phyloP scores from a whole-genome alignment of 2,797 vertebrate genomes.

The Diceros bicornis region DNA sequence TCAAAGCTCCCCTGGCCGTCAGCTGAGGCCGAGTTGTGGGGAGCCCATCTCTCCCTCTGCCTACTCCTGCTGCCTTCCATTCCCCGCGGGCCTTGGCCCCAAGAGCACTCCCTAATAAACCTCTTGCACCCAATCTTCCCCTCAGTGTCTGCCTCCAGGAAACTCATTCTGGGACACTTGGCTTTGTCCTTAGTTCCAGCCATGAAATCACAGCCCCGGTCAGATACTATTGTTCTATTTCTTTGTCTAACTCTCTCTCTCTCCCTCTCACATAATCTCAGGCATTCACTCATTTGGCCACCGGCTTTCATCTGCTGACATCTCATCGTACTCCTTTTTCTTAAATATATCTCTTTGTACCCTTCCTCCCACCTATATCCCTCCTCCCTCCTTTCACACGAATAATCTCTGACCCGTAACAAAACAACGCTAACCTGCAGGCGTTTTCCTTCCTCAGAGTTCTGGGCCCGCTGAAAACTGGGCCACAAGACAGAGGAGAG shows the following conservation, averaged over 20 bases:
- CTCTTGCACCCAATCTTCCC: rapidly evolving
- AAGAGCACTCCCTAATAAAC: not conserved
- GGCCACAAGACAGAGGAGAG: not conserved
- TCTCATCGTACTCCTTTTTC: not conserved
- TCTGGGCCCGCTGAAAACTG: not conserved
- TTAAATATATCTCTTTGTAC: not conserved
- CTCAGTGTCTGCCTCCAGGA: not conserved
- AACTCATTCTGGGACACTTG: not conserved
- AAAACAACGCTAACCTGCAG: not conserved
- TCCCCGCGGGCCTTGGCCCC: rapidly evolving
- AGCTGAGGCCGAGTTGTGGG: not conserved
- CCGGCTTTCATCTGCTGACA: not conserved
- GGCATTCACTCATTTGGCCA: not conserved
- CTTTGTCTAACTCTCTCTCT: not conserved
- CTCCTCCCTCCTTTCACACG: not conserved
- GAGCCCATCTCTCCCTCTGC: not conserved
- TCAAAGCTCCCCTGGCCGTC: not conserved
- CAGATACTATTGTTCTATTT: not conserved
- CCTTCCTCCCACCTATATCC: not conserved
- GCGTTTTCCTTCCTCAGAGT: not conserved
- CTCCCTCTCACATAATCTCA: not conserved
- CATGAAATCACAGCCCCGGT: not conserved
- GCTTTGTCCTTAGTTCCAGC: not conserved
- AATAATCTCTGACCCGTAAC: not conserved
- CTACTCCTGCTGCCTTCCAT: not conserved